phyloP scores from a whole-genome alignment of 1,140 invertebrate species.

The Scaptomyza pallida region DNA sequence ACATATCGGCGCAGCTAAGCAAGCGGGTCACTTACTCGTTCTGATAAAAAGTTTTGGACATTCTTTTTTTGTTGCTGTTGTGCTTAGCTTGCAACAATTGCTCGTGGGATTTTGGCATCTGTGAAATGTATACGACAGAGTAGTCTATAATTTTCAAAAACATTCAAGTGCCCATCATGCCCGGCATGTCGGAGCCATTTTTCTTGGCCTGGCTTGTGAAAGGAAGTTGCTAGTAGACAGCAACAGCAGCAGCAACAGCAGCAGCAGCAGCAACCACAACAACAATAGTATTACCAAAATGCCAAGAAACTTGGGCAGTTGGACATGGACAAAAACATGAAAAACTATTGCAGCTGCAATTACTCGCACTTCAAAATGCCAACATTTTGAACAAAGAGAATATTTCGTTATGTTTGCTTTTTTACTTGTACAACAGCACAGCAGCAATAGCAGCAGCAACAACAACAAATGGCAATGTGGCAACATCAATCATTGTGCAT shows the following conservation, averaged over 20 bases:
- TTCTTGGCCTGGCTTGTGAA: slow-evolving; percentile 65
- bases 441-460: slow-evolving; percentile 5
- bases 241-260: slow-evolving; percentile 23
- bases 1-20: too few relatives aligned
- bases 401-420: slow-evolving; percentile 60
- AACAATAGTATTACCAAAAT: slow-evolving; percentile 38
- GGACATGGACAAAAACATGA: slow-evolving; percentile 59
- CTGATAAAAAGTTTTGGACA: too few relatives aligned
- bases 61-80: slow-evolving; percentile 18
- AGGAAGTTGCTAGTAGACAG: slow-evolving; percentile 55
- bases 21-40: too few relatives aligned
- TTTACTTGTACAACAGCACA: slow-evolving; percentile 29
- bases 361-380: slow-evolving; percentile 81
- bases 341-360: slow-evolving; percentile 81
- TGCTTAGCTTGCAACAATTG: slow-evolving; percentile 12
- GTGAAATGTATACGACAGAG: slow-evolving; percentile 57
- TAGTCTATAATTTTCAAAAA: slow-evolving; percentile 70
- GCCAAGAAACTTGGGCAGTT: slow-evolving; percentile 31
- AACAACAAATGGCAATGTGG: slow-evolving; percentile 47
- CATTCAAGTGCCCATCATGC: slow-evolving; percentile 73
- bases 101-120: slow-evolving; percentile 68
- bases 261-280: slow-evolving; percentile 15
- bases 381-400: slow-evolving; percentile 79
- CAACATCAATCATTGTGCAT: slow-evolving; percentile 69
- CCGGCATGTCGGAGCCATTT: slow-evolving; percentile 62